phyloP scores from a whole-genome alignment of 2,113 vertebrate species.

The Cyanoliseus patagonus region DNA sequence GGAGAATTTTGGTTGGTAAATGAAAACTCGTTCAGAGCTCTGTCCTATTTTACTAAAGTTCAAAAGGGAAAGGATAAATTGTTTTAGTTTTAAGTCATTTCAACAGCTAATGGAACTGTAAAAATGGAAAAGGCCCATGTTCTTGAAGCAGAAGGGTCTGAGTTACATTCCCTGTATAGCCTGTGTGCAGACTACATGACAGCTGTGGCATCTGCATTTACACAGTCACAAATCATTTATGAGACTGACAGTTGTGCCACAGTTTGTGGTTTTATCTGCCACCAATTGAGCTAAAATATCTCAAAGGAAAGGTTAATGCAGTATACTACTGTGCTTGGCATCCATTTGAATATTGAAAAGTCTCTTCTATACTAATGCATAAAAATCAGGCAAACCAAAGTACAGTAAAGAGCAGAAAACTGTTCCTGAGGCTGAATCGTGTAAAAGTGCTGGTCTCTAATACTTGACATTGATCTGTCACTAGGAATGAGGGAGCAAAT shows the following conservation, averaged over 20 bases:
- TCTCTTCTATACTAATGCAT: slow-evolving; percentile 30
- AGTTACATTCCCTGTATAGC: slow-evolving; percentile 17
- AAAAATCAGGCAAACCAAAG: slow-evolving; percentile 35
- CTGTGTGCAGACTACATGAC: slow-evolving; percentile 42
- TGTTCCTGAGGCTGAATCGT: not conserved
- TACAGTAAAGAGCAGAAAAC: slow-evolving; percentile 15
- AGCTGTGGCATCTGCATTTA: slow-evolving; percentile 46
- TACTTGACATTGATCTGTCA: not conserved
- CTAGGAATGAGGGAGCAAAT: not conserved
- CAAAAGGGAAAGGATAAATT: slow-evolving; percentile 54
- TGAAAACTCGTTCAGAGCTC: slow-evolving; percentile 22
- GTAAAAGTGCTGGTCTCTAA: not conserved
- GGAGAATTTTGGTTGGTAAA: slow-evolving; percentile 56
- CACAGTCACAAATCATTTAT: slow-evolving; percentile 55
- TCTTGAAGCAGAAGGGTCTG: slow-evolving; percentile 34
- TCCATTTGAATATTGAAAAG: slow-evolving; percentile 57
- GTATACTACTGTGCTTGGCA: slow-evolving; percentile 53
- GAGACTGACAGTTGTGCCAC: slow-evolving; percentile 55
- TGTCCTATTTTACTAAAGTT: slow-evolving; percentile 40
- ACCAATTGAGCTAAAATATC: slow-evolving; percentile 63
- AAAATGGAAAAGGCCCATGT: slow-evolving; percentile 22
- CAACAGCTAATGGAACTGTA: slow-evolving; percentile 28
- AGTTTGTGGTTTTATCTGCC: slow-evolving; percentile 66
- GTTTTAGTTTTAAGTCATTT: slow-evolving; percentile 51
- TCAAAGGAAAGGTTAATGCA: slow-evolving; percentile 67